Evolutionary conservation across 1,140 invertebrate species (phyloP), one percentile per base, ranked within the genome.

Genomic region (Lepidostoma basale): DNA sequence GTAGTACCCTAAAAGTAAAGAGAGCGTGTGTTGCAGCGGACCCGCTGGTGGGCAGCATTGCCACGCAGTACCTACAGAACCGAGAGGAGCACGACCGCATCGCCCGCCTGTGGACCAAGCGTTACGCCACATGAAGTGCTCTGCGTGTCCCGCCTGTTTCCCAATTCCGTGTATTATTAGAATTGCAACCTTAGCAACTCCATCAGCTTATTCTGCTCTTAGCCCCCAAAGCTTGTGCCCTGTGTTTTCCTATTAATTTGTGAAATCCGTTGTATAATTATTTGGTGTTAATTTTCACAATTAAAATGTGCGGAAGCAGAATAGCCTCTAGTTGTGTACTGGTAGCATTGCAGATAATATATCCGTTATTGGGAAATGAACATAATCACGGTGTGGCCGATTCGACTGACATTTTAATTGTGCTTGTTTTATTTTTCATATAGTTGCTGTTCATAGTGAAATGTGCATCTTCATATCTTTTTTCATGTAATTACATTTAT

Each of bases 61-160:
- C 97, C 33, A 97, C 95, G 70, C 96, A 98, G 87, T 99, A 97
- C 85, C 85, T 98, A 73, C 94, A 97, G 80, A 98, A 99, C 84
- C 87, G 96, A 62, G 94, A 97, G 82, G 96, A 98, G 81, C 97
- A 99, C 77, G 97, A 99, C 85, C 90, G 95, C 78, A 97, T 97
- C 80, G 97, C 97, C 70, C 89, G 96, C 78, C 89, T 97, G 72
- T 99, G 97, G 97, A 99, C 97, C 74, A 98, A 98, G 82, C 89
- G 96, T 75, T 99, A 97, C 81, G 95, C 96, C 63, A 96, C 94
- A 87, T 96, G 92, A 94, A 87, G 77, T 33, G 72, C 30, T 22
- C 45, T 49, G 30, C 30, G 30, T 59, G 22, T 60, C 52, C 26
- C 52, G 25, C 14, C 45, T 16, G 52, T 56, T 56, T 56, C 52